phyloP scores from a whole-genome alignment of 2,888 invertebrate species.

The Acanthococcus lagerstroemiae region DNA sequence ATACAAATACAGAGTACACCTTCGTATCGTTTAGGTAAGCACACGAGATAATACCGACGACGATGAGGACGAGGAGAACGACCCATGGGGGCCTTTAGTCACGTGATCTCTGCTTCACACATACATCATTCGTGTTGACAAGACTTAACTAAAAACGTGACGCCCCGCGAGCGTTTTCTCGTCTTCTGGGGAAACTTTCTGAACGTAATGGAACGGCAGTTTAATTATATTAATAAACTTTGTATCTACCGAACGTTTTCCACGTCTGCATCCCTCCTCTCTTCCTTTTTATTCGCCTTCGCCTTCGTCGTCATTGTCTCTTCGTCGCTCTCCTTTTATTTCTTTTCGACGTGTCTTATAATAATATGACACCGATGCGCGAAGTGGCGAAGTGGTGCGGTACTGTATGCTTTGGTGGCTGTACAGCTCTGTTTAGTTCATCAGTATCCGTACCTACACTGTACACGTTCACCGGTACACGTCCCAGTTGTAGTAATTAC shows the following conservation, averaged over 20 bases:
- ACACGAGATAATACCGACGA: constrained; percentile 23
- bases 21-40: too few species aligned
- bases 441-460: too few species aligned
- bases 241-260: neutral
- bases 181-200: constrained; percentile 20
- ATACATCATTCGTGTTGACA: constrained; percentile 27
- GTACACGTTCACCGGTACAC: too few species aligned
- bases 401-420: too few species aligned
- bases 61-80: too few species aligned
- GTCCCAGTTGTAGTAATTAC: too few species aligned
- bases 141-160: constrained; percentile 25
- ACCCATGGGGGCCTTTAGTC: constrained; percentile 23
- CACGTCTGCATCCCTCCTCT: constrained; percentile 1
- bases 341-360: too few species aligned
- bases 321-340: neutral
- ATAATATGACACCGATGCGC: too few species aligned
- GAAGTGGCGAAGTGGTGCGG: too few species aligned
- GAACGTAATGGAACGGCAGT: constrained; percentile 18
- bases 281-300: neutral
- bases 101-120: constrained; percentile 24
- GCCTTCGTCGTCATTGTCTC: neutral
- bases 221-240: constrained; percentile 27
- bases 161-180: constrained; percentile 19
- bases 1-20: too few species aligned
- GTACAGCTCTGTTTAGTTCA: too few species aligned